Conservation (phyloP, 2,113 vertebrate species). For the Nicator chloris region DNA sequence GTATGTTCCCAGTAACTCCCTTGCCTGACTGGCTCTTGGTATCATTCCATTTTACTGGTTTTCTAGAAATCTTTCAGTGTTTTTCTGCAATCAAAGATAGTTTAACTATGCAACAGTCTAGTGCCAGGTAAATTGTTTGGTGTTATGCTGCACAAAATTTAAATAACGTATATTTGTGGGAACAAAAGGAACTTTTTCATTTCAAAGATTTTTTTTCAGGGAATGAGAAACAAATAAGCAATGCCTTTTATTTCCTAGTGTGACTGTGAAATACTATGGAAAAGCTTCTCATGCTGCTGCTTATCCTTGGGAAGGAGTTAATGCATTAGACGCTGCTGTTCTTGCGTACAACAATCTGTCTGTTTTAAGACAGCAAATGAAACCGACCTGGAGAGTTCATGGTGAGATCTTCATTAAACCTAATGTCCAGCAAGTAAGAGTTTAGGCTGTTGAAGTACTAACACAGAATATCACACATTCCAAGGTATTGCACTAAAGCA, state of each 20-base stretch:
- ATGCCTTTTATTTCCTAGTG: conserved; percentile 74
- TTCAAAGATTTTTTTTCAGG: background rate
- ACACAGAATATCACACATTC: background rate
- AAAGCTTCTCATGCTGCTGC: conserved; percentile 86
- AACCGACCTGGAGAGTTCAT: conserved; percentile 86
- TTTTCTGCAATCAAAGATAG: background rate
- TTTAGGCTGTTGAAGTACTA: conserved; percentile 41
- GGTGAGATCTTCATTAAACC: conserved; percentile 73
- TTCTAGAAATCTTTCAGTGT: background rate
- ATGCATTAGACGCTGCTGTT: conserved; percentile 90
- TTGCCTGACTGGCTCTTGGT: background rate
- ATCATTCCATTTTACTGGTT: background rate
- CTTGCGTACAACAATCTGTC: conserved; percentile 89
- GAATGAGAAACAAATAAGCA: conserved; percentile 46
- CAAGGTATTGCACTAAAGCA: background rate
- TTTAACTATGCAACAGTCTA: background rate
- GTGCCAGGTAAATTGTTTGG: background rate
- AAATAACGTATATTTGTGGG: background rate
- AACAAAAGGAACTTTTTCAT: background rate
- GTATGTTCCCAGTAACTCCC: background rate
- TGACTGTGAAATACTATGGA: conserved; percentile 88
- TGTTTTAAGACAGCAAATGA: conserved; percentile 88
- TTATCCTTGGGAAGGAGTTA: conserved; percentile 89
- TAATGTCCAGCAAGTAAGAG: conserved; percentile 31
- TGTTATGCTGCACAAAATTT: background rate